Percentiles rank a stretch among this genome's conserved stretches.
Conservation (phyloP, 2,113 vertebrate genomes). For the Erythrocebus patas region DNA sequence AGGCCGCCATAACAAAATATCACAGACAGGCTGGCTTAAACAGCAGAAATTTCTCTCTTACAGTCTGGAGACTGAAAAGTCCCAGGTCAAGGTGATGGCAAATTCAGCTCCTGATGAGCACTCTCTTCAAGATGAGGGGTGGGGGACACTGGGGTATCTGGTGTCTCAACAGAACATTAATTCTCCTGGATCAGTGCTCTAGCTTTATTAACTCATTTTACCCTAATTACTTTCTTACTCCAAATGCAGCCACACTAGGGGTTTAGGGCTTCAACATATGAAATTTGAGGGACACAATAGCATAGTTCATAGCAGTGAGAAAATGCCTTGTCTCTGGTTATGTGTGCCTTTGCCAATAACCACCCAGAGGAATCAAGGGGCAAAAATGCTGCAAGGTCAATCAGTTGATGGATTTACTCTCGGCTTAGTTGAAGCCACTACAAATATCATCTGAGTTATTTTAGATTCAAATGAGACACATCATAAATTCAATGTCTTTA, state of each 20-base stretch:
- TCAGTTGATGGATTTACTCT: background rate
- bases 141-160: background rate
- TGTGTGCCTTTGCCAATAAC: background rate
- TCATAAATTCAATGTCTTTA: background rate
- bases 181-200: no score
- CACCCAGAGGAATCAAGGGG: background rate
- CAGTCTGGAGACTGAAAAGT: background rate
- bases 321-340: background rate
- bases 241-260: background rate
- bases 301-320: background rate
- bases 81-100: background rate
- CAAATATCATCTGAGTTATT: background rate
- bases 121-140: background rate
- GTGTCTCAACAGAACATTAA: background rate
- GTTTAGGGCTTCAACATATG: background rate
- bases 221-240: background rate
- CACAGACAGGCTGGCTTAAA: fast-evolving
- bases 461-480: background rate
- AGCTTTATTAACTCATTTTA: background rate
- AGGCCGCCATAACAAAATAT: background rate
- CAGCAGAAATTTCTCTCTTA: background rate
- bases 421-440: background rate
- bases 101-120: background rate
- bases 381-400: background rate
- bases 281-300: background rate